Percentiles rank a stretch among this genome's conserved stretches.
phyloP scores from a whole-genome alignment of 2,797 vertebrate genomes.

The Meriones psammophilus region DNA sequence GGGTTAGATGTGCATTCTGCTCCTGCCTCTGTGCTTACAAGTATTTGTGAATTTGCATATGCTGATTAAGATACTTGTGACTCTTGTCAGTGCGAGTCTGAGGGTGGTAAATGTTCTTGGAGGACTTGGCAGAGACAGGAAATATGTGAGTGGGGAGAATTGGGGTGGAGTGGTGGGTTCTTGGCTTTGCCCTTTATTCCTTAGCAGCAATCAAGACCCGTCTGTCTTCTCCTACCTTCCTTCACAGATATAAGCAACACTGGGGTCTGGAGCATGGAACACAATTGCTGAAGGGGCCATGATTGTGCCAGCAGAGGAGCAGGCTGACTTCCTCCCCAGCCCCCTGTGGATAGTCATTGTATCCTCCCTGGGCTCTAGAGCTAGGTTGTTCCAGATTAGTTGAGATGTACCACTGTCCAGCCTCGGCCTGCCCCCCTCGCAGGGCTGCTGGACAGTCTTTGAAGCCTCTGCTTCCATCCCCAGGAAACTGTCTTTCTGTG shows the following conservation, averaged over 20 bases:
- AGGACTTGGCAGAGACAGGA: conserved; percentile 1
- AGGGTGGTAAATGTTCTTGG: background rate
- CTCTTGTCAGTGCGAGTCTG: background rate
- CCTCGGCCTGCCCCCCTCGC: background rate
- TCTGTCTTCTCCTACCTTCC: conserved; percentile 92
- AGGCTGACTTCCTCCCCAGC: background rate
- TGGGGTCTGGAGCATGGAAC: conserved; percentile 86
- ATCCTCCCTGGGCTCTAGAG: background rate
- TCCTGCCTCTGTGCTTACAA: background rate
- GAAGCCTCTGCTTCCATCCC: conserved; percentile 70
- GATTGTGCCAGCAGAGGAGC: conserved; percentile 78
- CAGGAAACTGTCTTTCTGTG: background rate
- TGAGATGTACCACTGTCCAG: background rate
- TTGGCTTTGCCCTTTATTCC: conserved; percentile 77
- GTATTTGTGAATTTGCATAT: conserved; percentile 1
- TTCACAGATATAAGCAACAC: conserved; percentile 91
- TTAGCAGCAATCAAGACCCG: conserved; percentile 91
- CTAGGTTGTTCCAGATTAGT: background rate
- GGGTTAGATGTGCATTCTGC: background rate
- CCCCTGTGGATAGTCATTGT: background rate
- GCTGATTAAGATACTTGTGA: background rate
- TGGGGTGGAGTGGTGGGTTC: conserved; percentile 19
- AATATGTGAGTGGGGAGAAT: background rate
- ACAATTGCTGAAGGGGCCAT: conserved; percentile 86
- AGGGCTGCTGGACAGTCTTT: conserved; percentile 20